Base-by-base conservation (phyloP, 2,797 vertebrate species). In the Tympanoctomys barrerae region DNA sequence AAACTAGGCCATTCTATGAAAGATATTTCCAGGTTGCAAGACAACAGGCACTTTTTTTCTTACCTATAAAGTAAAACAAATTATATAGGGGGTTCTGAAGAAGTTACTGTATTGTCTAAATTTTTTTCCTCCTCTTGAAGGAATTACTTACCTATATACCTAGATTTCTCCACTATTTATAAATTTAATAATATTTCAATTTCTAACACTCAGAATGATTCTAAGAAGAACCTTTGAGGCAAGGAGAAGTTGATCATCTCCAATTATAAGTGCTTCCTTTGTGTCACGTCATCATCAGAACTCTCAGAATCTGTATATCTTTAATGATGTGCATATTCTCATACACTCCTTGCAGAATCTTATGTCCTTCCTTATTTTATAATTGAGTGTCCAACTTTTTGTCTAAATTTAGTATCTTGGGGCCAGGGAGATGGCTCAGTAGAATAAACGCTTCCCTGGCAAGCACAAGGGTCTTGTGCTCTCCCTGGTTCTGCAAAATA, bases 81-180 rank as follows among this genome's bases (percentile, higher is more conserved):
- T 86, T 6, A 57, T 6, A 57, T 42, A 46, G 22, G 36, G 8
- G 33, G 16, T 8, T 54, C 49, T 93, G 28, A 61, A 93, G 39
- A 66, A 46, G 12, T 94, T 84, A 70, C 49, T 33, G 19, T 89
- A 36, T 94, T 88, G 96, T 90, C 93, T 93, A 82, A 87, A 80
- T 77, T 78, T 12, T 57, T 26, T 21, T 52, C 33, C 14, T 94
- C 84, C 28, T 86, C 82, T 62, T 79, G 85, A 61, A 91, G 33
- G 26, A 89, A 85, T 95, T 85, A 59, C 10, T 81, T 75, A 66
- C 62, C 78, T 93, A 93, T 82, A 79, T 87, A 80, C 87, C 18
- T 90, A 84, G 28, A 8, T 90, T 86, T 95, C 24, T 18, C 19
- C 9, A 39, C 36, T 90, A 77, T 86, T 89, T 90, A 18, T 94